Percentiles rank a stretch among this genome's conserved stretches.
Evolutionary conservation across 2,797 vertebrate species (phyloP).

Genomic region (Gastrophryne carolinensis): DNA sequence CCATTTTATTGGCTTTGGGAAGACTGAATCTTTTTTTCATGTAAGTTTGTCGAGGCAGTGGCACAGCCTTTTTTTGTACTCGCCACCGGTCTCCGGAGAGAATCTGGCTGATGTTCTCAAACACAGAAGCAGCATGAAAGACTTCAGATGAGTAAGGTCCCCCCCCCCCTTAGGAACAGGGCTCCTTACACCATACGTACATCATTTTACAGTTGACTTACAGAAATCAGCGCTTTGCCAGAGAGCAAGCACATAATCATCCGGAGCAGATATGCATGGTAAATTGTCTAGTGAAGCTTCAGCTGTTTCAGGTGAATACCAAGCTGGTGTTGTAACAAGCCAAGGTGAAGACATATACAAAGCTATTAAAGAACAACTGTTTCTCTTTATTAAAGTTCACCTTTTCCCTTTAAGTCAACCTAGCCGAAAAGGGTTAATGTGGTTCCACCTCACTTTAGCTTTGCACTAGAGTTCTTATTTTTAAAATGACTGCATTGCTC

Average conservation of each 20-base stretch:
- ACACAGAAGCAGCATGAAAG: slow-evolving; percentile 37
- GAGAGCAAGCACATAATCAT: slow-evolving; percentile 4
- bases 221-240: slow-evolving; percentile 54
- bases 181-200: slow-evolving; percentile 29
- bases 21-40: slow-evolving; percentile 13
- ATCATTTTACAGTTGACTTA: slow-evolving; percentile 51
- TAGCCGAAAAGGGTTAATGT: no score
- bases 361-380: no score
- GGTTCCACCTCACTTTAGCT: no score
- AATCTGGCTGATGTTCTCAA: slow-evolving; percentile 31
- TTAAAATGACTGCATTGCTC: no score
- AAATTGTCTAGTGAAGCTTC: no score
- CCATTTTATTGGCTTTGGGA: slow-evolving; percentile 43
- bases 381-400: no score
- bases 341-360: no score
- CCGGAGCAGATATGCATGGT: not conserved
- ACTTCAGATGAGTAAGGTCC: not conserved
- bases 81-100: slow-evolving; percentile 20
- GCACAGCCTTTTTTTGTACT: slow-evolving; percentile 10
- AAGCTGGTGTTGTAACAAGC: no score
- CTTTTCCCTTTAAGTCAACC: no score
- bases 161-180: slow-evolving; percentile 6
- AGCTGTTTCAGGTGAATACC: no score
- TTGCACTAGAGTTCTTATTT: no score
- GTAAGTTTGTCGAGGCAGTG: slow-evolving; percentile 2